Evolutionary conservation across 2,888 invertebrate genomes (phyloP), one percentile per base, ranked within the genome.

Genomic region (Drosophila hamatofila): DNA sequence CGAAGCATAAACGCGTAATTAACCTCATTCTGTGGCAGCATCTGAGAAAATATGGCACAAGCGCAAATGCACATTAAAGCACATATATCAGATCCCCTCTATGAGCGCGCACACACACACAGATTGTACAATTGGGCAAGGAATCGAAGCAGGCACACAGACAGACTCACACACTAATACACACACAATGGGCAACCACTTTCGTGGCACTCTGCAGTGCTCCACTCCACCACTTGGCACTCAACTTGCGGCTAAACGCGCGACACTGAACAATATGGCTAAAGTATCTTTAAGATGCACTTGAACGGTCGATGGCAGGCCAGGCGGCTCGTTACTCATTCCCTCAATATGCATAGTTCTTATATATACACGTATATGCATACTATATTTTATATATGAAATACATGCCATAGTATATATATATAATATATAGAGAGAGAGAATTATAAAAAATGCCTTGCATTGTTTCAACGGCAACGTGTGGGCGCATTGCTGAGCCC

Each of bases 201-300:
- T 70, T 39, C 30, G 71, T 64, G 58, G 49, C 71, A 78, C 78
- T 69, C 59, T 59, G 42, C 52, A 66, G 25, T 18, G 41, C 46
- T 52, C 42, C 61, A 56, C 65, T 23, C 55, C 52, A 35, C 33
- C 71, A 74, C 68, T 73, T 64, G 69, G 69, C 75, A 71, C 81
- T 75, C 82, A 72, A 72, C 72, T 78, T 69, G 71, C 70, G 63
- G 68, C 61, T 78, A 73, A 73, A 37, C 52, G 73, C 81, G 61
- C 57, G 61, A 65, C 54, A 64, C 59, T 56, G 64, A 68, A 87
- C 74, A 81, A 85, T 83, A 76, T 78, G n/a, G 67, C 76, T 71
- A 88, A 80, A 84, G 86, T 86, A 86, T 90, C 86, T 86, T 88
- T 77, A 88, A 90, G 90, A 88, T 90, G 90, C 90, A 90, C 86